These are phyloP conservation scores for Hesperia comma DNA, from an alignment of 2,888 invertebrate species.

Conservation along the genomic window DNA sequence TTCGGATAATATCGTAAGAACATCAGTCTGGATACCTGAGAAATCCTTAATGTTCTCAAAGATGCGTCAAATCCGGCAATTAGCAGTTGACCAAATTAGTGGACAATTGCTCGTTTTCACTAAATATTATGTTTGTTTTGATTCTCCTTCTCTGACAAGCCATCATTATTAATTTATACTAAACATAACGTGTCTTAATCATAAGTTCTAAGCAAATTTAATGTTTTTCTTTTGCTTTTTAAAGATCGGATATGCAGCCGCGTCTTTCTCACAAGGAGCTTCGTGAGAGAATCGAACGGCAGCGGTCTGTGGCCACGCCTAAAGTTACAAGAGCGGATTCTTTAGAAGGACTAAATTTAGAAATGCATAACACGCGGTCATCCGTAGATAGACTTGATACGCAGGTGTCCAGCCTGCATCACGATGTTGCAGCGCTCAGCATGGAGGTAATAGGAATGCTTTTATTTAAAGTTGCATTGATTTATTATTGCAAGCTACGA, in stretches of 20 bases:
- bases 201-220: neutral
- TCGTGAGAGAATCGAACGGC: constrained; percentile 87
- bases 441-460: constrained; percentile 85
- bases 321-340: constrained; percentile 82
- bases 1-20: no score
- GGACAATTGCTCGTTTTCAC: no score
- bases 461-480: neutral
- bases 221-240: constrained; percentile 27
- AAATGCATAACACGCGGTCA: constrained; percentile 79
- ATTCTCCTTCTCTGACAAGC: no score
- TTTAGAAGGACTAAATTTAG: constrained; percentile 85
- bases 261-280: constrained; percentile 77
- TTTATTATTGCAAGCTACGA: no score
- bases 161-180: no score
- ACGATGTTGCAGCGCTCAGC: constrained; percentile 93
- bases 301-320: constrained; percentile 85
- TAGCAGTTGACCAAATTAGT: no score
- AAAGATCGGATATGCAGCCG: constrained; percentile 67
- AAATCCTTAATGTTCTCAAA: no score
- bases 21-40: no score
- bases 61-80: no score
- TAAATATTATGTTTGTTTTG: no score
- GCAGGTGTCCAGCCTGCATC: constrained; percentile 91
- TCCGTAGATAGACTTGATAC: constrained; percentile 90
- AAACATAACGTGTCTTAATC: no score